phyloP scores from a whole-genome alignment of 1,140 invertebrate species.

The Neotoxoptera formosana region DNA sequence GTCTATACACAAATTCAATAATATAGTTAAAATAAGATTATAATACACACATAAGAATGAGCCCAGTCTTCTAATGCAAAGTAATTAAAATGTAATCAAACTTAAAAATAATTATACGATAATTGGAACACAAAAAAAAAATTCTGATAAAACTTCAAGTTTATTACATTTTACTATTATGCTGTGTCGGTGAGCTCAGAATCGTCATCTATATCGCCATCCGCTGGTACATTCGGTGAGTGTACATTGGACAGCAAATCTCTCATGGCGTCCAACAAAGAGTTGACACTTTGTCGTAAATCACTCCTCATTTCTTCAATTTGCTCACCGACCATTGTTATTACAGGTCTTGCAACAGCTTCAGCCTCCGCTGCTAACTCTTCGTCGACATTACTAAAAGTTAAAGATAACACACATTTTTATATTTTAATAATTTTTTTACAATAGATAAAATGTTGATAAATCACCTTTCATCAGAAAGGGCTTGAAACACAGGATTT shows the following conservation, averaged over 20 bases:
- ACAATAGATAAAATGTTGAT: neutral
- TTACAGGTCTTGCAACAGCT: conserved; percentile 15
- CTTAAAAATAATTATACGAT: neutral
- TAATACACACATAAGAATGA: neutral
- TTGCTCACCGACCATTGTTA: conserved; percentile 43
- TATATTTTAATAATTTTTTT: too few species aligned
- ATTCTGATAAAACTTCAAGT: neutral
- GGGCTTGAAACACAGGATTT: conserved; percentile 38
- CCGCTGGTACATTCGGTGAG: conserved; percentile 61
- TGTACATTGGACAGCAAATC: conserved; percentile 74
- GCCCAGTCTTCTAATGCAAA: conserved; percentile 20
- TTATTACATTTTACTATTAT: conserved; percentile 35
- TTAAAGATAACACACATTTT: neutral
- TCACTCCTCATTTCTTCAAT: conserved; percentile 63
- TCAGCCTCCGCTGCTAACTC: conserved; percentile 61
- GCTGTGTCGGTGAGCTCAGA: conserved; percentile 58
- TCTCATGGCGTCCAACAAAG: conserved; percentile 76
- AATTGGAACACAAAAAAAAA: neutral
- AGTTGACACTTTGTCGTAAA: conserved; percentile 71
- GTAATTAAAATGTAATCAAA: neutral
- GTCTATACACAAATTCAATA: neutral
- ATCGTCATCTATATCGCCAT: conserved; percentile 62
- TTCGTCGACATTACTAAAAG: conserved; percentile 57
- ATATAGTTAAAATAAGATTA: conserved; percentile 3
- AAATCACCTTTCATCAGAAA: conserved; percentile 44